Percentiles rank a stretch among this genome's conserved stretches.
These are phyloP conservation scores for Pristionchus mayeri DNA, from an alignment of 2,888 invertebrate species.

Conservation along the genomic window DNA sequence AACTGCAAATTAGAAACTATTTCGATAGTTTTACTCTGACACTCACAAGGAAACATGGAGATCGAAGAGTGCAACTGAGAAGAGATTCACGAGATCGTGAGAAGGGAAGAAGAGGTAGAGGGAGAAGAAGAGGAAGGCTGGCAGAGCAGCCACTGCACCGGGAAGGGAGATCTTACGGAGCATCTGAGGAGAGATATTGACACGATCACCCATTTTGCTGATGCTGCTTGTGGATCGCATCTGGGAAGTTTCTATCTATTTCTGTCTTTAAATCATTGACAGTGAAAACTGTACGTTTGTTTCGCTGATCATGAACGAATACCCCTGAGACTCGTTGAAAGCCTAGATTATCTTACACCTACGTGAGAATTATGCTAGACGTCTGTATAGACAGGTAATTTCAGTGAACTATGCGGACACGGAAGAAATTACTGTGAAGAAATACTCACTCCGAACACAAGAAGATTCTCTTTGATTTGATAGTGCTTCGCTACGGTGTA, in stretches of 20 bases:
- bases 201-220: no score
- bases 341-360: no score
- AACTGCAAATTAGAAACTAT: background rate
- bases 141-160: background rate
- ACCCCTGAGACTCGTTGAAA: no score
- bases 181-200: background rate
- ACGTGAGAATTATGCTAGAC: no score
- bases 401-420: no score
- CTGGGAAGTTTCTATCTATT: no score
- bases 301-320: no score
- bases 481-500: constrained; percentile 9
- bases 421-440: no score
- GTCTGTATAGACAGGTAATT: no score
- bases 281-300: no score
- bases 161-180: constrained; percentile 7
- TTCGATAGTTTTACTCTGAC: background rate
- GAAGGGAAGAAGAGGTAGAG: background rate
- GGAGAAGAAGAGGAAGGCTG: background rate
- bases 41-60: background rate
- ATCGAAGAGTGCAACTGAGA: constrained; percentile 14
- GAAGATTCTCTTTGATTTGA: background rate
- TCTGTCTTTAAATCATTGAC: no score
- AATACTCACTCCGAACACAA: background rate
- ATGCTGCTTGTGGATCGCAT: no score
- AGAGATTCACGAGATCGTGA: background rate